phyloP scores from a whole-genome alignment of 1,140 invertebrate species.

The Drosophila orosa region DNA sequence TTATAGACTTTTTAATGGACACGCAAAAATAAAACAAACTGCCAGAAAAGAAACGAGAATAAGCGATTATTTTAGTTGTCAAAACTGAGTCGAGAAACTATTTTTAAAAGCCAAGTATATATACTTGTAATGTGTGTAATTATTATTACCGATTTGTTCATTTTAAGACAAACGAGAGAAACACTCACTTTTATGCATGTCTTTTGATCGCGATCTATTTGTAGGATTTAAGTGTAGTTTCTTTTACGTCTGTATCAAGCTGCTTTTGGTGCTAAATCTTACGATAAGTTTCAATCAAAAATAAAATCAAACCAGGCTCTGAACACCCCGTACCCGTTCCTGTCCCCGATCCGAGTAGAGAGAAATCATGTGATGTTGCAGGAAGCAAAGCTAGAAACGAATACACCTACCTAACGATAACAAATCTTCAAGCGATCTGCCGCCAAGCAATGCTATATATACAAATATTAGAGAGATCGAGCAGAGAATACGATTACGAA shows the following conservation, averaged over 20 bases:
- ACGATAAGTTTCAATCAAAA: constrained; percentile 59
- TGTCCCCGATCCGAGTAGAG: constrained; percentile 24
- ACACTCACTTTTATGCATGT: constrained; percentile 52
- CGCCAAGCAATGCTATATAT: constrained; percentile 40
- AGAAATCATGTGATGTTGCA: constrained; percentile 78
- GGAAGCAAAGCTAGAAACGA: constrained; percentile 81
- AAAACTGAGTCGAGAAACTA: constrained; percentile 53
- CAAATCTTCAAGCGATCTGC: constrained; percentile 49
- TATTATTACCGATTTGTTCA: constrained; percentile 52
- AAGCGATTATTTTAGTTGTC: constrained; percentile 42
- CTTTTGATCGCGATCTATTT: constrained; percentile 67
- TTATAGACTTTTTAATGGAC: constrained; percentile 21
- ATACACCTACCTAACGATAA: constrained; percentile 76
- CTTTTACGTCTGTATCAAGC: constrained; percentile 66
- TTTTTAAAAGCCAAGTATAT: constrained; percentile 49
- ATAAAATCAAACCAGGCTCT: constrained; percentile 46
- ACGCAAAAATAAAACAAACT: constrained; percentile 55
- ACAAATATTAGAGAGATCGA: constrained; percentile 43
- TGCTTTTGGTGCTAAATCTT: constrained; percentile 77
- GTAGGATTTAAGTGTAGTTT: constrained; percentile 78
- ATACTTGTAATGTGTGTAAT: constrained; percentile 13
- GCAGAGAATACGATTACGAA: constrained; percentile 10
- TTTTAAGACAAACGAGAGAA: constrained; percentile 43
- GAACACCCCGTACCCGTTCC: constrained; percentile 40
- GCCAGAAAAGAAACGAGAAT: constrained; percentile 56